These are phyloP conservation scores for Sphyrna mokarran DNA, from an alignment of 2,113 vertebrate species.

Conservation along the genomic window DNA sequence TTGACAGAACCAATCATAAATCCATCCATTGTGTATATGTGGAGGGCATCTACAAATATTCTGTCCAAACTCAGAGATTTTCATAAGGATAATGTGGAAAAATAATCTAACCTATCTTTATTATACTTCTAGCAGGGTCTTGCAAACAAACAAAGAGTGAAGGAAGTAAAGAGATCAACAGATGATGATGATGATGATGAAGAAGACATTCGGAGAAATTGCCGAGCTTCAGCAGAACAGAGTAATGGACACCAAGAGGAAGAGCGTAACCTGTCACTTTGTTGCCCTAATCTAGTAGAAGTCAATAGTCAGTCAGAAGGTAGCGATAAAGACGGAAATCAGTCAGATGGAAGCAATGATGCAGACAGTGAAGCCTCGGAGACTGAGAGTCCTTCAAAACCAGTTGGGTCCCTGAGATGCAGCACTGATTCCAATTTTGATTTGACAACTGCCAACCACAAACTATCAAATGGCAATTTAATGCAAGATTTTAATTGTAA, in stretches of 20 bases:
- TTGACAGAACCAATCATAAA: not conserved
- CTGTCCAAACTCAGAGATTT: not conserved
- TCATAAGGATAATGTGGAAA: not conserved
- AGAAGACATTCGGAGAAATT: not conserved
- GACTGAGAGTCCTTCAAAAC: constrained; percentile 62
- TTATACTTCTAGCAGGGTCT: constrained; percentile 8
- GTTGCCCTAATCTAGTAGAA: not conserved
- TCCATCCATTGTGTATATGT: not conserved
- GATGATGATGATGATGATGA: not conserved
- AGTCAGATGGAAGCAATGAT: constrained; percentile 79
- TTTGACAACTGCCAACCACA: constrained; percentile 32
- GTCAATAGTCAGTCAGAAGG: constrained; percentile 68
- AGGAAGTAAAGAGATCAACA: not conserved
- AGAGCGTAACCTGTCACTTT: not conserved
- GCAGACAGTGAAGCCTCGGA: constrained; percentile 93
- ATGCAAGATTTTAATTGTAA: not conserved
- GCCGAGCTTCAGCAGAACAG: constrained; percentile 9
- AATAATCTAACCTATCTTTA: not conserved
- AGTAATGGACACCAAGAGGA: constrained; percentile 23
- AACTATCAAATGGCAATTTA: constrained; percentile 37
- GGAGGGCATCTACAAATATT: not conserved
- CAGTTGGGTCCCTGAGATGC: constrained; percentile 18
- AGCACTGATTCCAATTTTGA: constrained; percentile 38
- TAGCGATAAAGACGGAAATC: constrained; percentile 73
- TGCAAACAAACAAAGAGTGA: constrained; percentile 8